phyloP scores from a whole-genome alignment of 2,113 vertebrate genomes.

The Prochilodus magdalenae region DNA sequence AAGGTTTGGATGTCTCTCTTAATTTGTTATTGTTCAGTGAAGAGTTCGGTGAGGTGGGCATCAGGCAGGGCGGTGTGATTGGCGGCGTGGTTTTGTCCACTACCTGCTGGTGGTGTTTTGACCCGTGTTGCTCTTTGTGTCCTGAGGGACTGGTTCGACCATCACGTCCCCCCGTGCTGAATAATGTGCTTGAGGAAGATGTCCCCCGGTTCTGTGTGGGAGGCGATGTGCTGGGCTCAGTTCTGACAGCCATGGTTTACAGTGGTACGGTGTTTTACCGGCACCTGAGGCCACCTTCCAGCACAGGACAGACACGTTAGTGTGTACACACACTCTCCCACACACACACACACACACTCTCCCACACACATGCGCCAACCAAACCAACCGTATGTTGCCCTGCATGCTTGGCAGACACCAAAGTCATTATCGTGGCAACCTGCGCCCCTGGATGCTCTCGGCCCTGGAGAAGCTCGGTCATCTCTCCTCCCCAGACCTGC shows the following conservation, averaged over 20 bases:
- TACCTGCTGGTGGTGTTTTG: conserved; percentile 10
- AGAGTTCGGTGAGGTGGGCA: no score
- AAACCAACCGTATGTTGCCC: conserved; percentile 25
- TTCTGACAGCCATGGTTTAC: not conserved
- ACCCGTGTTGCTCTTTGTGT: not conserved
- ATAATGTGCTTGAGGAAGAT: conserved; percentile 46
- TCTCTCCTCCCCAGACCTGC: conserved; percentile 17
- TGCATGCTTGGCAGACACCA: conserved; percentile 42
- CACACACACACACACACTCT: conserved; percentile 12
- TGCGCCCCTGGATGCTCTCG: not conserved
- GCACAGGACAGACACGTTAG: not conserved
- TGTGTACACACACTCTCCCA: not conserved
- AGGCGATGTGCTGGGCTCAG: not conserved
- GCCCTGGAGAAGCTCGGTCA: conserved; percentile 3
- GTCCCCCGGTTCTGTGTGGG: not conserved
- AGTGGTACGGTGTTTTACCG: not conserved
- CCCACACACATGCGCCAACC: not conserved
- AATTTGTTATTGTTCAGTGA: no score
- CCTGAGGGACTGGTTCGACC: conserved; percentile 42
- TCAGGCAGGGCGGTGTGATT: not conserved
- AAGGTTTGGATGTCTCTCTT: no score
- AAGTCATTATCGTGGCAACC: conserved; percentile 55
- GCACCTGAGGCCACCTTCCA: conserved; percentile 13
- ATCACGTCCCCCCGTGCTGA: conserved; percentile 39
- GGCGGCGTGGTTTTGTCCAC: not conserved